Evolutionary conservation across 2,888 invertebrate species (phyloP).

Genomic region (Catonia carolina): DNA sequence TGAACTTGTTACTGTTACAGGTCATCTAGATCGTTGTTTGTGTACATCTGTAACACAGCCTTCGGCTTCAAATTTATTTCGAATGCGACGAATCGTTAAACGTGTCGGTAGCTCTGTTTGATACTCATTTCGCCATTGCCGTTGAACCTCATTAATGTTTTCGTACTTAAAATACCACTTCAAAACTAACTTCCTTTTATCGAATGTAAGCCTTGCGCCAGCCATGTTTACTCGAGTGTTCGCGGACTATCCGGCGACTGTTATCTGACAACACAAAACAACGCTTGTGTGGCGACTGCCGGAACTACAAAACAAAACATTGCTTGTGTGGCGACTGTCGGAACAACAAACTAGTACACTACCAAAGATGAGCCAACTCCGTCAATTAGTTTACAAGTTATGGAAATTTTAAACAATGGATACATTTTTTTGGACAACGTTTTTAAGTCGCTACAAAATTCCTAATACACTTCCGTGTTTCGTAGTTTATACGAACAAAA

Average conservation of each 20-base stretch:
- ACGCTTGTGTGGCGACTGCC: too few relatives aligned
- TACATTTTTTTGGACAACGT: too few relatives aligned
- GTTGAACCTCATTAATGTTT: slow-evolving; percentile 20
- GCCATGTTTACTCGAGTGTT: slow-evolving; percentile 6
- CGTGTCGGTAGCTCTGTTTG: background rate
- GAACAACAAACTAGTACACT: too few relatives aligned
- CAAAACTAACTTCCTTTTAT: slow-evolving; percentile 14
- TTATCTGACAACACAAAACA: too few relatives aligned
- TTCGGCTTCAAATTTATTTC: slow-evolving; percentile 1
- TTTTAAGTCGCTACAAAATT: too few relatives aligned
- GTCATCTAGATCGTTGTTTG: background rate
- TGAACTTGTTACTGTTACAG: background rate
- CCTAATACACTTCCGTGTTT: too few relatives aligned
- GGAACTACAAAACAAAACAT: background rate
- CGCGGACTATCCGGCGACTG: slow-evolving; percentile 1
- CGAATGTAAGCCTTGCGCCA: slow-evolving; percentile 9
- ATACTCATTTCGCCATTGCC: slow-evolving; percentile 4
- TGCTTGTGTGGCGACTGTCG: too few relatives aligned
- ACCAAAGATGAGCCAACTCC: too few relatives aligned
- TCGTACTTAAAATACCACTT: slow-evolving; percentile 24
- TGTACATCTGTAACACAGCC: background rate
- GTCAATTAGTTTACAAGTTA: too few relatives aligned
- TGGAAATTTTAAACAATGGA: too few relatives aligned
- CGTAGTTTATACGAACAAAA: too few relatives aligned
- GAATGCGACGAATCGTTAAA: slow-evolving; percentile 13